Evolutionary conservation across 2,113 vertebrate genomes (phyloP).

Genomic region (Corythaeola cristata): DNA sequence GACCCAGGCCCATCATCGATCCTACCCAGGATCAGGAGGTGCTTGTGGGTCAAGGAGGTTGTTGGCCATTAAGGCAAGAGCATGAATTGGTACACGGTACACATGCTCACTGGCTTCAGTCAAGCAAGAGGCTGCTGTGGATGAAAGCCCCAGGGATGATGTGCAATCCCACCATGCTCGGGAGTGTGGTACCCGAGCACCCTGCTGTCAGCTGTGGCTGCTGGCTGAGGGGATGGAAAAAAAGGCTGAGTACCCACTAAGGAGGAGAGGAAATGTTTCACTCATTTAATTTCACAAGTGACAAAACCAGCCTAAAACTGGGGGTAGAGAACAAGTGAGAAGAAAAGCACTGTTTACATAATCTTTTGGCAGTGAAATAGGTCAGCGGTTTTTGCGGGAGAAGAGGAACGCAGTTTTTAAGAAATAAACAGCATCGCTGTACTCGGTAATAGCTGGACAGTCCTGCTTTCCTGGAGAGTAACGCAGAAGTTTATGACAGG

Average conservation of each 20-base stretch:
- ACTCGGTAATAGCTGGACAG: neutral
- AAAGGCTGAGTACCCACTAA: neutral
- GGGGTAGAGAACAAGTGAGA: neutral
- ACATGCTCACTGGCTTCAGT: neutral
- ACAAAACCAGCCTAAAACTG: neutral
- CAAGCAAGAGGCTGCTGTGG: neutral
- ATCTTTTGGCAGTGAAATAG: neutral
- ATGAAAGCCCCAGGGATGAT: neutral
- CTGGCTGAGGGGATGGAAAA: neutral
- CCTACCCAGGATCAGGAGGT: neutral
- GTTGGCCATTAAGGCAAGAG: neutral
- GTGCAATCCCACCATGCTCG: neutral
- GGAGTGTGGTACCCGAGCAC: neutral
- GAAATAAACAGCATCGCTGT: neutral
- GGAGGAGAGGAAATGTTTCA: neutral
- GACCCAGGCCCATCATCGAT: fast-evolving
- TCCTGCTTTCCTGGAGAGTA: neutral
- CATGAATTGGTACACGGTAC: fast-evolving
- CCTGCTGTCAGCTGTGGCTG: neutral
- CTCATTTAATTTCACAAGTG: neutral
- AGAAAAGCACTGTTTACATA: neutral
- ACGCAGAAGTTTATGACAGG: neutral
- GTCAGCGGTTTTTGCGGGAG: neutral
- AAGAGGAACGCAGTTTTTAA: conserved; percentile 4
- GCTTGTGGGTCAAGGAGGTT: fast-evolving